A percentile compares a stretch with the other conserved stretches of the same genome.
Conservation (phyloP, 2,888 invertebrate species). For the Tinea semifulvella region DNA sequence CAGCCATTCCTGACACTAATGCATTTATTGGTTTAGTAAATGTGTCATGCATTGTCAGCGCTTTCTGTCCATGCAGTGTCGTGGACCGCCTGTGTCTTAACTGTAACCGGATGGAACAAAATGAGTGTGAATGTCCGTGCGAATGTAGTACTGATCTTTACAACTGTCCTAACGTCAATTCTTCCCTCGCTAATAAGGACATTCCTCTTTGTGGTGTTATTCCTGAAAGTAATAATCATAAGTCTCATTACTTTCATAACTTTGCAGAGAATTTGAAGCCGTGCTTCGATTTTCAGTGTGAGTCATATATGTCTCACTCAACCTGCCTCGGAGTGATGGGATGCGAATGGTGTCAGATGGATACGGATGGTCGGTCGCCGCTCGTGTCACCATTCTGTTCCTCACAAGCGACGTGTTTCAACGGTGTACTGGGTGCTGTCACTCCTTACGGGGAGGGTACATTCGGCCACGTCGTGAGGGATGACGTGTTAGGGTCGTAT, state of each 20-base stretch:
- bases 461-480: conserved; percentile 55
- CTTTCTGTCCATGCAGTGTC: conserved; percentile 94
- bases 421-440: conserved; percentile 83
- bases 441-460: conserved; percentile 84
- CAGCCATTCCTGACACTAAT: conserved; percentile 85
- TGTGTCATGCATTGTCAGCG: conserved; percentile 81
- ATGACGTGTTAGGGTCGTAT: conserved; percentile 58
- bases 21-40: conserved; percentile 89
- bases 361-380: conserved; percentile 75
- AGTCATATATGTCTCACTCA: conserved; percentile 68
- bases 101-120: conserved; percentile 93
- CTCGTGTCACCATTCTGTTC: conserved; percentile 81
- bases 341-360: conserved; percentile 91
- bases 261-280: conserved; percentile 66
- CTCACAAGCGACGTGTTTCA: conserved; percentile 83
- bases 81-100: conserved; percentile 88
- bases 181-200: conserved; percentile 36
- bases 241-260: conserved; percentile 56
- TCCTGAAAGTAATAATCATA: conserved; percentile 57
- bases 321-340: conserved; percentile 80
- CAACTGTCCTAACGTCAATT: conserved; percentile 37
- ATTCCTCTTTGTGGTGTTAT: conserved; percentile 53
- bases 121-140: conserved; percentile 94
- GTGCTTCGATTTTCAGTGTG: conserved; percentile 76
- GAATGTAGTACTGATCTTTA: conserved; percentile 75